These are phyloP conservation scores for Tympanoctomys barrerae DNA, from an alignment of 2,797 vertebrate genomes.

Conservation along the genomic window DNA sequence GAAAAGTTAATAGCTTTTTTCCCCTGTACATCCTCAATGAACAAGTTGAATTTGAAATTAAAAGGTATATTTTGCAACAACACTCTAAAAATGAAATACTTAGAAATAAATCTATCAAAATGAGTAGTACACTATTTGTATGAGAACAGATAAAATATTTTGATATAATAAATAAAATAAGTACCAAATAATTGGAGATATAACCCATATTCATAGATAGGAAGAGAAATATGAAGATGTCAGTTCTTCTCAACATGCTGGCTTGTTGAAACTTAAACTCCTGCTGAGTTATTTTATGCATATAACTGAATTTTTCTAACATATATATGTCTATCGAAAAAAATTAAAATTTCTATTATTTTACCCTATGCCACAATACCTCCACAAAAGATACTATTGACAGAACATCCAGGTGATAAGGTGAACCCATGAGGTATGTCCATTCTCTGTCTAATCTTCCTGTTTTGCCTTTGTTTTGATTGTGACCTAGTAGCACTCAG, in stretches of 20 bases:
- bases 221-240: background rate
- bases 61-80: background rate
- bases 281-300: background rate
- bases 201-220: background rate
- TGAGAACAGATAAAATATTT: background rate
- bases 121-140: background rate
- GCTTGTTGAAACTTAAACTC: background rate
- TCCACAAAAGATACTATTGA: background rate
- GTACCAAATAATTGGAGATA: background rate
- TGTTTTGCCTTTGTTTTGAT: background rate
- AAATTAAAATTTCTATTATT: background rate
- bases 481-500: background rate
- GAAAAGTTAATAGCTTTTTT: background rate
- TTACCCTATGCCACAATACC: background rate
- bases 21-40: background rate
- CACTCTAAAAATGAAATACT: background rate
- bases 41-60: background rate
- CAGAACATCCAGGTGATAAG: too few relatives aligned
- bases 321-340: background rate
- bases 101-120: background rate
- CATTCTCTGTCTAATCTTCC: background rate
- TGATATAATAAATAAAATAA: background rate
- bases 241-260: background rate
- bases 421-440: background rate
- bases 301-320: background rate